Base-by-base conservation (phyloP, 2,888 invertebrate species). In the Xanthorhoe designata region DNA sequence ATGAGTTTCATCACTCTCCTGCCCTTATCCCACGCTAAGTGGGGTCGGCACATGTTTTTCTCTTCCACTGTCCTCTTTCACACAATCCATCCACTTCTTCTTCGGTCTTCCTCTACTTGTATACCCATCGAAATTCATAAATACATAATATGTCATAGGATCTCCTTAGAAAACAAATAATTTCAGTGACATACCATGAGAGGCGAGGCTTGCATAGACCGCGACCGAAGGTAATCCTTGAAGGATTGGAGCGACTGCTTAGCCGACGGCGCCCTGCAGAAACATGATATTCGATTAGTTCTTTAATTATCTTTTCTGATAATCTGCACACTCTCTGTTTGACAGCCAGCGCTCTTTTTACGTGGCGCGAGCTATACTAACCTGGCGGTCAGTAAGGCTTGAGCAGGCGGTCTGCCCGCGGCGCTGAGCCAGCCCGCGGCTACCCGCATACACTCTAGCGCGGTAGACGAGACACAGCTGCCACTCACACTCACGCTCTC, bases 391-490 rank as follows among this genome's bases (percentile, higher is more conserved):
- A 85, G 78, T 70, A 92, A 81, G 29, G 85, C 79, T 0, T 65
- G 72, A n/a, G 78, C 83, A 1, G 91, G 91, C 56, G 91, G 78
- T 0, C 87, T 78, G 0, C 88, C 90, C 1, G 89, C 91, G 0
- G 95, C 96, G 75, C 97, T 96, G 24, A 99, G 94, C 99, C 99
- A 99, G 54, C 95, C 95, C 0, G 98, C 96, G 65, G 98, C 97
- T 61, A 95, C 95, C 8, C 96, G 95, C 78, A 98, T 95, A 89
- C 52, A 54, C 61, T 7, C 77, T 10, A 59, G 56, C 54, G 55
- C 75, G 49, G 42, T 42, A 74, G 66, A 47, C 13, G 75, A 61
- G 9, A 75, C 73, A 8, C 85, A 78, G 52, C 85, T 84, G 68
- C 89, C 83, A 71, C 83, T 82, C 19, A 89, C 89, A 15, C 89